Conservation (phyloP, 2,113 vertebrate genomes). For the Eudyptes chrysolophus region DNA sequence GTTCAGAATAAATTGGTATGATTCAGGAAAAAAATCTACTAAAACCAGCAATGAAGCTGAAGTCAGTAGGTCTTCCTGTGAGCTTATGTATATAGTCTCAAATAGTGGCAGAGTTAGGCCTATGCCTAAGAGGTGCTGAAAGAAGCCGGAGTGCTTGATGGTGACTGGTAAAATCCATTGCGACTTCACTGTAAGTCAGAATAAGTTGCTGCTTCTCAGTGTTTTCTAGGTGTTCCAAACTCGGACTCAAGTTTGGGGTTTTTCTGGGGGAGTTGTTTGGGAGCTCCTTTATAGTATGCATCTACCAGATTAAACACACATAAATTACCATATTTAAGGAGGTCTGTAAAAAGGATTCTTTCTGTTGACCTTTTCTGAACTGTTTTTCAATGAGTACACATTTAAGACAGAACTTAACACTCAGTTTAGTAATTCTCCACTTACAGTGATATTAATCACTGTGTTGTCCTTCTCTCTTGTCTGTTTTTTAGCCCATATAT, state of each 20-base stretch:
- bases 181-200: neutral
- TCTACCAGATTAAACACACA: neutral
- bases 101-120: neutral
- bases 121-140: neutral
- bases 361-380: neutral
- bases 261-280: neutral
- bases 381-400: neutral
- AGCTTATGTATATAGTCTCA: neutral
- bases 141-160: neutral
- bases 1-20: neutral
- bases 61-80: neutral
- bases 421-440: neutral
- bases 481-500: constrained; percentile 70
- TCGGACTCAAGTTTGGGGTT: neutral
- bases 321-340: neutral
- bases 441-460: neutral
- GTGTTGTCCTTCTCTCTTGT: neutral
- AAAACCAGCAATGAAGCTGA: neutral
- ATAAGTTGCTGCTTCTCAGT: neutral
- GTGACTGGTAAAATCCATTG: neutral
- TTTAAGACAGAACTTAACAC: neutral
- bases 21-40: neutral
- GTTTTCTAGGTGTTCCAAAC: neutral
- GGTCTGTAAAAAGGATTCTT: neutral
- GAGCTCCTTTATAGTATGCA: neutral